phyloP scores from a whole-genome alignment of 2,888 invertebrate species.

The Imbricaverruca yamaguchii region DNA sequence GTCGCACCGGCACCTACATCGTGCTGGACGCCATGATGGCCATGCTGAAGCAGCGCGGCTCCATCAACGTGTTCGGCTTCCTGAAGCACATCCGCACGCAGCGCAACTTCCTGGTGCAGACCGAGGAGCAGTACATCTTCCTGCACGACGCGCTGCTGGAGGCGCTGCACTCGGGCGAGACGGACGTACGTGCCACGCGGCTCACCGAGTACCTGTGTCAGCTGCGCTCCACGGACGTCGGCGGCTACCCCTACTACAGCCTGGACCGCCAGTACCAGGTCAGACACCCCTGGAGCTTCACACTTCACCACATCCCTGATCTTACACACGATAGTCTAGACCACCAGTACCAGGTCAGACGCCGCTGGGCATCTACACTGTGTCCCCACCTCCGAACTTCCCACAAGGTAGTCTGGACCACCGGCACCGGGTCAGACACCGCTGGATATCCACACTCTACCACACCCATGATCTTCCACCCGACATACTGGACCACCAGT shows the following conservation, averaged over 20 bases:
- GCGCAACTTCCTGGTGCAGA: conserved; percentile 93
- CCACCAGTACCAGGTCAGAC: too few species aligned
- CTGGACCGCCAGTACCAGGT: conserved; percentile 67
- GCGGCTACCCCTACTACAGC: conserved; percentile 35
- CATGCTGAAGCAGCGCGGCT: conserved; percentile 75
- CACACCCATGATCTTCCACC: too few species aligned
- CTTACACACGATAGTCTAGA: too few species aligned
- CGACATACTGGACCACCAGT: too few species aligned
- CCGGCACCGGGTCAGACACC: too few species aligned
- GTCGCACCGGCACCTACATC: conserved; percentile 92
- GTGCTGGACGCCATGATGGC: conserved; percentile 91
- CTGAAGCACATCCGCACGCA: conserved; percentile 90
- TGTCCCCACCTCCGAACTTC: too few species aligned
- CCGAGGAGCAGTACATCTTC: conserved; percentile 97
- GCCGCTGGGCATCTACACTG: too few species aligned
- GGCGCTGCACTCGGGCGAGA: conserved; percentile 82
- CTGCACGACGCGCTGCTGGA: conserved; percentile 93
- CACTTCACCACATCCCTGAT: too few species aligned
- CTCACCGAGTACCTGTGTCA: conserved; percentile 46
- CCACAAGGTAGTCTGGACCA: too few species aligned
- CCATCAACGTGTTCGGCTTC: conserved; percentile 86
- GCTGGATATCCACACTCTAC: too few species aligned
- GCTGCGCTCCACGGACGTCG: conserved; percentile 35
- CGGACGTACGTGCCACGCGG: conserved; percentile 56
- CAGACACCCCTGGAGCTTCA: conserved; percentile 33